phyloP scores from a whole-genome alignment of 2,113 vertebrate genomes.

The Odobenus rosmarus region DNA sequence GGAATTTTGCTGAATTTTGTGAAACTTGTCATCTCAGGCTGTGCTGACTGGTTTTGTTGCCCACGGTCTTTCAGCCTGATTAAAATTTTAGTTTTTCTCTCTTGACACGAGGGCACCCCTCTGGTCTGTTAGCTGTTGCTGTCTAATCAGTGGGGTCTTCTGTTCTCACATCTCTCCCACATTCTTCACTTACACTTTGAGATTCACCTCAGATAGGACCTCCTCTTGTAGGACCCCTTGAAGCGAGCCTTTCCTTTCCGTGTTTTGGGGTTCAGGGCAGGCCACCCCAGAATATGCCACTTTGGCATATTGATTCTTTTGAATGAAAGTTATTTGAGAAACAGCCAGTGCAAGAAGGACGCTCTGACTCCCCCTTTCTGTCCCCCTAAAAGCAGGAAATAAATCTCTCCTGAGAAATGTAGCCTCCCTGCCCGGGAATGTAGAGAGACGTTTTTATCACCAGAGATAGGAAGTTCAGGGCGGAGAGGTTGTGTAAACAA shows the following conservation, averaged over 20 bases:
- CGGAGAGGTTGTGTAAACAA: not conserved
- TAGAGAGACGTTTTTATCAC: not conserved
- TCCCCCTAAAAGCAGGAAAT: not conserved
- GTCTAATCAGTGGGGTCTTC: not conserved
- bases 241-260: not conserved
- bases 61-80: not conserved
- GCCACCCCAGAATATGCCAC: not conserved
- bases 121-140: not conserved
- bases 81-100: not conserved
- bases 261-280: not conserved
- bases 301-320: not conserved
- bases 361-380: not conserved
- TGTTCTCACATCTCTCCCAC: not conserved
- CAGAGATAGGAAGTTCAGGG: not conserved
- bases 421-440: accelerated
- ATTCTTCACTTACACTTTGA: not conserved
- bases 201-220: not conserved
- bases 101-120: not conserved
- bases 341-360: not conserved
- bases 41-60: not conserved
- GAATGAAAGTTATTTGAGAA: not conserved
- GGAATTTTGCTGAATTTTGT: not conserved
- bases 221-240: not conserved
- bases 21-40: not conserved
- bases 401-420: not conserved